These are phyloP conservation scores for Ctenopoma multispine DNA, from an alignment of 2,797 vertebrate species.

Conservation along the genomic window DNA sequence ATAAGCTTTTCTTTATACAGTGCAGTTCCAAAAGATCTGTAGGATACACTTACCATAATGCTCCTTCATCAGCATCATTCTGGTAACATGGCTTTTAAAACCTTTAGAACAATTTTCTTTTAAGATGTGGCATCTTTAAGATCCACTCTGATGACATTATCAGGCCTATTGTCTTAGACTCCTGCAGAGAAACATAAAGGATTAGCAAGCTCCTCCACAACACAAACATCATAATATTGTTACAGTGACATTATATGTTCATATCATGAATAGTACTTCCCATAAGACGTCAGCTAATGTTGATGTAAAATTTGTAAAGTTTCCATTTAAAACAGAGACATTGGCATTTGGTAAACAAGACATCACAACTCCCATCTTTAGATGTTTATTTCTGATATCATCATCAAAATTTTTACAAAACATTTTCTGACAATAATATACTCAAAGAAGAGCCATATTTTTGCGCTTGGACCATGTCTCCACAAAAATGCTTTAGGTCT, in stretches of 20 bases:
- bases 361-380: slow-evolving; percentile 78
- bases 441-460: slow-evolving; percentile 88
- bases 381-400: slow-evolving; percentile 89
- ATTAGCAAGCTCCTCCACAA: neutral
- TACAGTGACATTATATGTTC: neutral
- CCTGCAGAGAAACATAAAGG: neutral
- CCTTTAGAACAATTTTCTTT: too few species aligned
- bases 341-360: slow-evolving; percentile 11
- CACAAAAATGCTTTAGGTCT: slow-evolving; percentile 83
- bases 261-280: neutral
- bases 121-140: too few species aligned
- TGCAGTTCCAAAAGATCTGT: too few species aligned
- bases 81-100: too few species aligned
- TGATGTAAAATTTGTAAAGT: neutral
- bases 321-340: neutral
- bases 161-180: neutral
- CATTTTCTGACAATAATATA: slow-evolving; percentile 91
- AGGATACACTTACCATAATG: too few species aligned
- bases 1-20: too few species aligned
- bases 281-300: neutral
- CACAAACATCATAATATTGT: neutral
- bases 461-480: slow-evolving; percentile 85
- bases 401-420: slow-evolving; percentile 92
- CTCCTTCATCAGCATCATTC: too few species aligned
- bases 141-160: neutral